Base-by-base conservation (phyloP, 2,113 vertebrate species). In the Protobothrops flavoviridis region DNA sequence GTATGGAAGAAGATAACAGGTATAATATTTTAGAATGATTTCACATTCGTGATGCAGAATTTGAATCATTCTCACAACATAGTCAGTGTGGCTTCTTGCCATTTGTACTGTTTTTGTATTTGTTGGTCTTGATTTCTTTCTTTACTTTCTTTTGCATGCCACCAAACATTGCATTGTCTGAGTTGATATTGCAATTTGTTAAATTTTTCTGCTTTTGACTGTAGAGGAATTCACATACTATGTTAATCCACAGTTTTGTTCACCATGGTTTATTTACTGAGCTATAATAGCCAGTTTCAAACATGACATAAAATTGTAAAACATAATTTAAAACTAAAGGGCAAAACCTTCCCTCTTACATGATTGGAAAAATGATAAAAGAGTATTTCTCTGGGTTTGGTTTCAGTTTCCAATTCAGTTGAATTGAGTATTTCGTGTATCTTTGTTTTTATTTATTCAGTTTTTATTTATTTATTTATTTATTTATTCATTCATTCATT, bases 1-100 rank as follows among this genome's bases (percentile, higher is more conserved):
- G 98, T 99, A 97, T 86, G 69, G 48, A 92, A 94, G 93, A 81
- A 24, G 0, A 48, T 53, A n/a, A 45, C 64, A 85, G 39, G 29
- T 92, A 33, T 50, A 3, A 43, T 74, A 53, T 15, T 87, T 94
- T 0, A 74, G 24, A 9, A 55, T 85, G 23, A 23, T 20, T 85
- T n/a, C 20, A 29, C 9, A 56, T 48, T 29, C 8, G 9, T 50
- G 64, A 89, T 81, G 59, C 5, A n/a, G 17, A 48, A 10, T 8
- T 33, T 81, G 33, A 81, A 81, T 81, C 74, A 81, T 39, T 17
- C 33, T 81, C 17, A 81, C 20, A 81, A 17, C 3, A 74, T 74
- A 74, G 4, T 69, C 12, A 39, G 33, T 20, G 1, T 20, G 15
- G 7, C 20, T 39, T 81, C 17, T 43, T 81, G 74, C 33, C 20